phyloP scores from a whole-genome alignment of 2,888 invertebrate species.

The Caenorhabditis panamensis region DNA sequence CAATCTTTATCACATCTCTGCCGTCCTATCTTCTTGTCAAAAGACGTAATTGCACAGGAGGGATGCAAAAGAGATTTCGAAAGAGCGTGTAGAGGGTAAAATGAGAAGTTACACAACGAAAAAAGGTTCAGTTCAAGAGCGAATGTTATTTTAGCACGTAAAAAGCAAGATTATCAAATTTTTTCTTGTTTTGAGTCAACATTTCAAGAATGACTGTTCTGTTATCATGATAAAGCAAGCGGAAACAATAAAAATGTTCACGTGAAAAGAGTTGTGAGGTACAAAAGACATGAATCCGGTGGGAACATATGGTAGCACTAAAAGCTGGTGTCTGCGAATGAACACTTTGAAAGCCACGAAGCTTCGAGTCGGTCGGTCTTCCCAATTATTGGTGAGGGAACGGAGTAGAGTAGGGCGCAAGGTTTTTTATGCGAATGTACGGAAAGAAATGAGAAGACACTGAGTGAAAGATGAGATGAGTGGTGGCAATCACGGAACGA shows the following conservation, averaged over 20 bases:
- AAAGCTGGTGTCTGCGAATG: constrained; percentile 43
- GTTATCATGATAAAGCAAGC: background rate
- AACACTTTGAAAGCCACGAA: constrained; percentile 8
- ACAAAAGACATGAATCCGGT: constrained; percentile 28
- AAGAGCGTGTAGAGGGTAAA: constrained; percentile 9
- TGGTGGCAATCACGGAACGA: background rate
- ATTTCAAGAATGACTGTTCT: background rate
- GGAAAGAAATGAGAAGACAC: constrained; percentile 17
- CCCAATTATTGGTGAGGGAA: constrained; percentile 32
- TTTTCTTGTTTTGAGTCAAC: constrained; percentile 7
- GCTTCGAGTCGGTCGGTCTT: background rate
- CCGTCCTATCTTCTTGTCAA: constrained; percentile 37
- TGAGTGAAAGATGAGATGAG: constrained; percentile 22
- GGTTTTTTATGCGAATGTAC: constrained; percentile 7
- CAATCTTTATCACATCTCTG: constrained; percentile 52
- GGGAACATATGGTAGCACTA: constrained; percentile 48
- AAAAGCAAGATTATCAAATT: background rate
- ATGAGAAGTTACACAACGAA: constrained; percentile 27
- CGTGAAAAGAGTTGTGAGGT: constrained; percentile 16
- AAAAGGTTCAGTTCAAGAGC: constrained; percentile 11
- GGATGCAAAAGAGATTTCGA: constrained; percentile 25
- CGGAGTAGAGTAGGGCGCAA: background rate
- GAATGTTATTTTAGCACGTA: constrained; percentile 10
- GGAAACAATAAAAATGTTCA: background rate
- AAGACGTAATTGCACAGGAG: constrained; percentile 26